These are phyloP conservation scores for Dicycla oo DNA, from an alignment of 2,888 invertebrate genomes.

Conservation along the genomic window DNA sequence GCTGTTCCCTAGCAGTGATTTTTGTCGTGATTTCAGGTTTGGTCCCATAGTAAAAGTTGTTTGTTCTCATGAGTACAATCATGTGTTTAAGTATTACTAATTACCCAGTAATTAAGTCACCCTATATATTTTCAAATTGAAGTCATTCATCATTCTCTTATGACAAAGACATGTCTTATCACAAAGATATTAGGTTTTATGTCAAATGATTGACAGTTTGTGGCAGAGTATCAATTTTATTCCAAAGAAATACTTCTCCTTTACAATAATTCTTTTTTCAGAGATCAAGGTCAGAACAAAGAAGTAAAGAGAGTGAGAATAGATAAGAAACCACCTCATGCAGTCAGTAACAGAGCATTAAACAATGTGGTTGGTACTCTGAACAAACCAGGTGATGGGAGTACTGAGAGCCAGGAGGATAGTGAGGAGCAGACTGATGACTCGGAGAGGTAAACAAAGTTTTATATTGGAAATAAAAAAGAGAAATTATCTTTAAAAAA, in stretches of 20 bases:
- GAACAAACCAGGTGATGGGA: constrained; percentile 79
- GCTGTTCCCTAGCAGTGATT: no score
- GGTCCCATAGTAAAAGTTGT: no score
- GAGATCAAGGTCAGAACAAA: constrained; percentile 82
- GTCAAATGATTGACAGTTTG: not conserved
- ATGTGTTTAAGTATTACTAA: no score
- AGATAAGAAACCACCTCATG: constrained; percentile 80
- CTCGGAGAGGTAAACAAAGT: constrained; percentile 79
- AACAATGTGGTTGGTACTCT: constrained; percentile 82
- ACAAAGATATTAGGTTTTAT: not conserved
- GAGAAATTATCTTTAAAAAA: not conserved
- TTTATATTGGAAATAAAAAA: not conserved
- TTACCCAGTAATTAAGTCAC: no score
- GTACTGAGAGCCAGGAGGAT: constrained; percentile 78
- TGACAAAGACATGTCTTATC: not conserved
- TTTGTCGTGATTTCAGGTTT: no score
- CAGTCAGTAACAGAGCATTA: constrained; percentile 81
- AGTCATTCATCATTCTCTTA: not conserved
- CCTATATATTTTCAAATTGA: not conserved
- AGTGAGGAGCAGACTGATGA: constrained; percentile 82
- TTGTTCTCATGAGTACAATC: no score
- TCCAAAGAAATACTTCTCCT: not conserved
- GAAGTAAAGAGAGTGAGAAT: constrained; percentile 78
- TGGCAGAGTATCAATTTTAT: not conserved
- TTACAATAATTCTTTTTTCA: constrained; percentile 61